Evolutionary conservation across 2,888 invertebrate species (phyloP).

Genomic region (Drosophila monieri): DNA sequence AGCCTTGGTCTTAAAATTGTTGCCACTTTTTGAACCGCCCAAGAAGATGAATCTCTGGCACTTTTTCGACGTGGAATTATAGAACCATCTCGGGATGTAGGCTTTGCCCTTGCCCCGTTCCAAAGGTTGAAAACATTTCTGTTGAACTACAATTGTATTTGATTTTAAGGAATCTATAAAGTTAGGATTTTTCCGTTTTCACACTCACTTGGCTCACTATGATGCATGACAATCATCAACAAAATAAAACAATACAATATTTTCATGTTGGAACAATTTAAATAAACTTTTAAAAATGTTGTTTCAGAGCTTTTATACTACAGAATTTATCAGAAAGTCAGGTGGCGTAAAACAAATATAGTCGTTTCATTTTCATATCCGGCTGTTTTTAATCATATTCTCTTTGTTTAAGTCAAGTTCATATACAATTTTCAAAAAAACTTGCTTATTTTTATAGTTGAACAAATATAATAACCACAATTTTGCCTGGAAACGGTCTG

Average conservation of each 20-base stretch:
- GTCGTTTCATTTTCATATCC: slow-evolving; percentile 5
- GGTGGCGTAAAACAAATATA: slow-evolving; percentile 4
- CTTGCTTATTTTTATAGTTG: too few relatives aligned
- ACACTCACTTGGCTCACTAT: slow-evolving; percentile 6
- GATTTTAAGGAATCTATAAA: background rate
- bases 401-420: background rate
- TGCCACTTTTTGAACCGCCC: slow-evolving; percentile 33
- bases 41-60: slow-evolving; percentile 29
- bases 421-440: background rate
- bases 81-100: slow-evolving; percentile 14
- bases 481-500: background rate
- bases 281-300: background rate
- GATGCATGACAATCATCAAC: background rate
- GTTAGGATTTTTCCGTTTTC: background rate
- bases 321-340: slow-evolving; percentile 1
- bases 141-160: background rate
- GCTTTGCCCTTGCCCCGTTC: slow-evolving; percentile 22
- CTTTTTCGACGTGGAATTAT: slow-evolving; percentile 8
- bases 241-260: background rate
- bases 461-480: background rate
- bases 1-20: slow-evolving; percentile 20
- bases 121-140: slow-evolving; percentile 11
- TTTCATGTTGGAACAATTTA: slow-evolving; percentile 8
- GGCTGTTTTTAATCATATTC: background rate
- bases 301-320: slow-evolving; percentile 14